Percentiles rank a stretch among this genome's conserved stretches.
phyloP scores from a whole-genome alignment of 2,113 vertebrate genomes.

The Brachypodius melanocephalos region DNA sequence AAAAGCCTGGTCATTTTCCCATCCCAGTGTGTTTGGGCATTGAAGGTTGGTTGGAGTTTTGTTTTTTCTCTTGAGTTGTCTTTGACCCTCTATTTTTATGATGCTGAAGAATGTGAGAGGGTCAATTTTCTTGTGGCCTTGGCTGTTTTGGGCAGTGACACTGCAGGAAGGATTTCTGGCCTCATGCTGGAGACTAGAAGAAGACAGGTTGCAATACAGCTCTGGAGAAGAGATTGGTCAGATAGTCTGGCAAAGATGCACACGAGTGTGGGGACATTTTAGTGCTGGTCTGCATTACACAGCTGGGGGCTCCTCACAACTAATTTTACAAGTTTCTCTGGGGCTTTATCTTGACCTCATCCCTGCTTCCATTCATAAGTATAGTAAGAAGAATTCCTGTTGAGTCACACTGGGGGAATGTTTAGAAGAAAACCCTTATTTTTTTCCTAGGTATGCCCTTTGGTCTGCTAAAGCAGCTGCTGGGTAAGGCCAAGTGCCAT shows the following conservation, averaged over 20 bases:
- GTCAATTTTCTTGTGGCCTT: rapidly evolving
- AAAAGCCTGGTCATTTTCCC: not conserved
- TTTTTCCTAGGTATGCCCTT: not conserved
- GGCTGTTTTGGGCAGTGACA: not conserved
- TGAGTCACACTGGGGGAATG: not conserved
- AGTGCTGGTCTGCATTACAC: not conserved
- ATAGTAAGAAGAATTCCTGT: not conserved
- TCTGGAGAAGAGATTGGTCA: not conserved
- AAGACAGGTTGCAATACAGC: rapidly evolving
- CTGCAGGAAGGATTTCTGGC: not conserved
- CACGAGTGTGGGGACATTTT: not conserved
- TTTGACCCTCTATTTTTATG: not conserved
- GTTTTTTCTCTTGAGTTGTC: not conserved
- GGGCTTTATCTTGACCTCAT: not conserved
- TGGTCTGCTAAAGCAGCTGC: not conserved
- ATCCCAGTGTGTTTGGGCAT: not conserved
- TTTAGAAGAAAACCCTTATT: not conserved
- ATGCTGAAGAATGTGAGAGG: not conserved
- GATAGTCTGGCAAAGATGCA: not conserved
- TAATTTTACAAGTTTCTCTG: not conserved
- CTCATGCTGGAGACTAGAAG: not conserved
- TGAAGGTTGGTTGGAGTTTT: not conserved
- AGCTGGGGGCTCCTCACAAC: not conserved
- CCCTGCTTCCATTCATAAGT: not conserved
- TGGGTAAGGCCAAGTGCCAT: not conserved